phyloP scores from a whole-genome alignment of 2,113 vertebrate genomes.

The Mobula hypostoma region DNA sequence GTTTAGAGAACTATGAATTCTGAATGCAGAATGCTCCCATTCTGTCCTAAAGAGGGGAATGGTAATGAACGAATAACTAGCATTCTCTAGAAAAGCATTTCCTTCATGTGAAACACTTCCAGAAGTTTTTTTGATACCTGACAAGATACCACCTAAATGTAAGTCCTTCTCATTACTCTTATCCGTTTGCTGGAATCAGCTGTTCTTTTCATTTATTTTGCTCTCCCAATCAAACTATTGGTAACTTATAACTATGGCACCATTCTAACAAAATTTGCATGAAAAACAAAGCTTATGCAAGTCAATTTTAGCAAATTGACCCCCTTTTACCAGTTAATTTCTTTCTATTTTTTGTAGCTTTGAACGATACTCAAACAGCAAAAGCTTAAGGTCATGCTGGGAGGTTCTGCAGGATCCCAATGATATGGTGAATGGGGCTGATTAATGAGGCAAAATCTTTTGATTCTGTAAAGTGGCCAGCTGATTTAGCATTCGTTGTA shows the following conservation, averaged over 20 bases:
- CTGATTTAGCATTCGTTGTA: background rate
- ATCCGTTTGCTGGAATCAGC: background rate
- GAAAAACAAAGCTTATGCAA: background rate
- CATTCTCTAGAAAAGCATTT: background rate
- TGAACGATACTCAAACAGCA: background rate
- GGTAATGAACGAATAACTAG: background rate
- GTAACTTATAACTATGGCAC: background rate
- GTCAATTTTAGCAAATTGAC: constrained; percentile 2
- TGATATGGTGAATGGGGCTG: background rate
- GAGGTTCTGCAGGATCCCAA: constrained; percentile 15
- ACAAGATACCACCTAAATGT: background rate
- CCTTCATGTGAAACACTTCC: background rate
- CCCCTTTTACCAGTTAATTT: background rate
- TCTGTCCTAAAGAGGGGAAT: background rate
- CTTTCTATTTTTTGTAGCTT: background rate
- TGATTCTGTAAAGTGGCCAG: background rate
- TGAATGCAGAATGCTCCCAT: background rate
- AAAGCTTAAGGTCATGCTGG: background rate
- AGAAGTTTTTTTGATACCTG: background rate
- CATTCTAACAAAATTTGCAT: background rate
- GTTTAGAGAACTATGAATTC: background rate
- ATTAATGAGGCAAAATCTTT: background rate
- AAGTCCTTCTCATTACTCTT: background rate
- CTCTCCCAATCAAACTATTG: background rate
- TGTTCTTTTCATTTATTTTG: background rate